phyloP scores from a whole-genome alignment of 2,888 invertebrate genomes.

The Conomelus anceps region DNA sequence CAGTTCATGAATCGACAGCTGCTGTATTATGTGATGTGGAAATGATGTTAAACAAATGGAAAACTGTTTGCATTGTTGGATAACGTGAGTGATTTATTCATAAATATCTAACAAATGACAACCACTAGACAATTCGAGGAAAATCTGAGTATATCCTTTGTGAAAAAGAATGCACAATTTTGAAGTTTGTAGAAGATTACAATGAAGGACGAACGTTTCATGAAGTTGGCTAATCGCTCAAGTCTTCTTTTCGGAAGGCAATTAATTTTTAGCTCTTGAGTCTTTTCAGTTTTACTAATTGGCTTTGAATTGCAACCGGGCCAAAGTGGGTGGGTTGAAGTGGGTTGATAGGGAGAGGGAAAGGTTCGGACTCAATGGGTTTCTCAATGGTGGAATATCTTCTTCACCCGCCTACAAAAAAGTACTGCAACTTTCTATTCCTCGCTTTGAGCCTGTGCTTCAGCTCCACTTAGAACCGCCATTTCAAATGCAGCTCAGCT shows the following conservation, averaged over 20 bases:
- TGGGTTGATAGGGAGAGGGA: not conserved
- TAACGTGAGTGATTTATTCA: no score
- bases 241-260: not conserved
- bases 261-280: not conserved
- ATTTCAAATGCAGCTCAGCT: not conserved
- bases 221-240: not conserved
- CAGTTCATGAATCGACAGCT: no score
- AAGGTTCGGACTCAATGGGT: not conserved
- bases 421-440: not conserved
- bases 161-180: not conserved
- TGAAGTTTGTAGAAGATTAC: not conserved
- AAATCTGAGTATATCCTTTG: not conserved
- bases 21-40: no score
- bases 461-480: not conserved
- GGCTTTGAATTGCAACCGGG: not conserved
- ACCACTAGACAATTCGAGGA: no score
- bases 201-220: not conserved
- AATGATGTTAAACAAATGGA: no score
- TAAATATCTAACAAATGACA: no score
- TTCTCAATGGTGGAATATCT: not conserved
- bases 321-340: not conserved
- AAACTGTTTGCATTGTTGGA: no score
- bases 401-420: not conserved
- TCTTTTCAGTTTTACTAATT: not conserved
- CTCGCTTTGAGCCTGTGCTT: not conserved